Conservation (phyloP, 2,888 invertebrate genomes). For the Agonopterix alstromeriana region DNA sequence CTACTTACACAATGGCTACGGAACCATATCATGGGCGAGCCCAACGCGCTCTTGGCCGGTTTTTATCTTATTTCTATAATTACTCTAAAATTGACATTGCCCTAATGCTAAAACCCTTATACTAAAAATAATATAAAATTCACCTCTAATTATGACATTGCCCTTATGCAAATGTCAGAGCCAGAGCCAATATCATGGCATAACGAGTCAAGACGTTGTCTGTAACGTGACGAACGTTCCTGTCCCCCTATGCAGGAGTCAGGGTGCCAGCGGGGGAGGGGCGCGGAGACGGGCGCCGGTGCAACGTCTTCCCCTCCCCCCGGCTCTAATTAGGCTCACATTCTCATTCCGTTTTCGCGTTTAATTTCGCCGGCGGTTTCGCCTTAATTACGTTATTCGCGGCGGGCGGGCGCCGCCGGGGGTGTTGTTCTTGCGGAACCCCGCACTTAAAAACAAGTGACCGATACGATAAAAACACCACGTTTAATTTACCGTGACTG, state of each 20-base stretch:
- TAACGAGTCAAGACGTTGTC: slow-evolving; percentile 6
- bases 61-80: too few relatives aligned
- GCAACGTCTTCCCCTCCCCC: slow-evolving; percentile 44
- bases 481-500: slow-evolving; percentile 6
- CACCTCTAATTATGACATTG: too few relatives aligned
- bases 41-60: too few relatives aligned
- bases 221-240: slow-evolving; percentile 8
- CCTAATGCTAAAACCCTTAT: too few relatives aligned
- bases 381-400: slow-evolving; percentile 78
- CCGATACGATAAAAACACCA: slow-evolving; percentile 26
- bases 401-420: slow-evolving; percentile 28
- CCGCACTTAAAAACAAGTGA: slow-evolving; percentile 40
- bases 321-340: slow-evolving; percentile 78
- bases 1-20: too few relatives aligned
- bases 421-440: slow-evolving; percentile 34
- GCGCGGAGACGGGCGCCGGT: slow-evolving; percentile 19
- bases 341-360: slow-evolving; percentile 78
- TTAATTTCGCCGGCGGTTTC: slow-evolving; percentile 77
- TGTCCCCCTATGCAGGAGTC: slow-evolving; percentile 9
- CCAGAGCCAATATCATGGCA: slow-evolving; percentile 8
- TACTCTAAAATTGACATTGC: too few relatives aligned
- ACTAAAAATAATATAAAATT: too few relatives aligned
- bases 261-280: slow-evolving; percentile 5
- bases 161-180: slow-evolving; percentile 6
- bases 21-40: too few relatives aligned